Percentiles rank a stretch among this genome's conserved stretches.
These are phyloP conservation scores for Eupithecia abbreviata DNA, from an alignment of 2,888 invertebrate species.

Conservation along the genomic window DNA sequence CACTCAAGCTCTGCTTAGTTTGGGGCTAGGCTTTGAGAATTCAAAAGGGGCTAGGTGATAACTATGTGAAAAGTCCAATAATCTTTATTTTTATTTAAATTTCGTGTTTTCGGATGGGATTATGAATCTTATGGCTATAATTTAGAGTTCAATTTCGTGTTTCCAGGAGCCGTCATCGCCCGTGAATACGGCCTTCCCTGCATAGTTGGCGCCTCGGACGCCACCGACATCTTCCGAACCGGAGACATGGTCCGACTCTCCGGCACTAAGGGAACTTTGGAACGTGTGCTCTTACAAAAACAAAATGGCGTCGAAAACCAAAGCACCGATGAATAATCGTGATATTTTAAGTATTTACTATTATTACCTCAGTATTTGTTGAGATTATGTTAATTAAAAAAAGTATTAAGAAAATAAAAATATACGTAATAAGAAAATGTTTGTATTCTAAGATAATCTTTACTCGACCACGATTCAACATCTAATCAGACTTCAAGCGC, in stretches of 20 bases:
- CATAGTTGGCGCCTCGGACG: slow-evolving; percentile 88
- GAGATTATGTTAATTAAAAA: not conserved
- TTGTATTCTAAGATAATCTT: too few relatives aligned
- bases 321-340: not conserved
- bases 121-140: not conserved
- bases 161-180: slow-evolving; percentile 90
- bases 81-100: too few relatives aligned
- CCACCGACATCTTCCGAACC: slow-evolving; percentile 87
- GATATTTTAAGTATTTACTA: not conserved
- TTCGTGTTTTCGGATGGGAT: too few relatives aligned
- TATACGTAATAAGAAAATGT: not conserved
- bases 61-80: too few relatives aligned
- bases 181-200: slow-evolving; percentile 93
- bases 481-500: too few relatives aligned
- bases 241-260: slow-evolving; percentile 85
- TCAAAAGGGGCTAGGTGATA: too few relatives aligned
- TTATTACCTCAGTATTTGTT: slow-evolving; percentile 22
- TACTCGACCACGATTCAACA: too few relatives aligned
- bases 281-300: slow-evolving; percentile 60
- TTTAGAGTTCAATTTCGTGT: not conserved
- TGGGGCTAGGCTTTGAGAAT: too few relatives aligned
- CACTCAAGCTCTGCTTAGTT: too few relatives aligned
- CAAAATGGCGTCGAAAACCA: slow-evolving; percentile 23
- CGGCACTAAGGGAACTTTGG: slow-evolving; percentile 74
- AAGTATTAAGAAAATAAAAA: not conserved